Conservation (phyloP, 1,140 invertebrate species). For the Ooceraea biroi region DNA sequence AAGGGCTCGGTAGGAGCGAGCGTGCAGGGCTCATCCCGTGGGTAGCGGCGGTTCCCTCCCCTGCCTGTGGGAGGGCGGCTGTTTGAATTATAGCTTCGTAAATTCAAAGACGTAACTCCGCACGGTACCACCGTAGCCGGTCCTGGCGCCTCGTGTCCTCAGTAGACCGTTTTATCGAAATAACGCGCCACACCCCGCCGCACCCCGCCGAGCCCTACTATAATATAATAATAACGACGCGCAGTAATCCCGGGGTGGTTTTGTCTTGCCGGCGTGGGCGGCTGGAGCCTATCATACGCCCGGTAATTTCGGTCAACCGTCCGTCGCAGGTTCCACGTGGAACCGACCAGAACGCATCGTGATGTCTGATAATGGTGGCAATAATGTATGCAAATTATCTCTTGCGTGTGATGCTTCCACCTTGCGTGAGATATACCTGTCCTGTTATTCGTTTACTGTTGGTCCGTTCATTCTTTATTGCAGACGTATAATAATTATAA, state of each 20-base stretch:
- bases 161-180: slow-evolving; percentile 72
- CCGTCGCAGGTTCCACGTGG: slow-evolving; percentile 25
- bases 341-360: background rate
- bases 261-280: slow-evolving; percentile 25
- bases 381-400: slow-evolving; percentile 20
- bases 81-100: slow-evolving; percentile 79
- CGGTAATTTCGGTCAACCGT: slow-evolving; percentile 59
- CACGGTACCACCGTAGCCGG: slow-evolving; percentile 34
- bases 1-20: slow-evolving; percentile 15
- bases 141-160: slow-evolving; percentile 65
- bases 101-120: slow-evolving; percentile 76
- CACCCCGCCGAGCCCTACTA: slow-evolving; percentile 25
- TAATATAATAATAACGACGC: slow-evolving; percentile 67
- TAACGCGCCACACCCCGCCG: slow-evolving; percentile 55
- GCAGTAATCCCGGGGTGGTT: slow-evolving; percentile 48
- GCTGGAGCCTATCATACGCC: slow-evolving; percentile 27
- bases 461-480: background rate
- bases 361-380: slow-evolving; percentile 3
- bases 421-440: no score
- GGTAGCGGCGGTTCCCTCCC: slow-evolving; percentile 39
- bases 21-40: slow-evolving; percentile 48
- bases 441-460: background rate
- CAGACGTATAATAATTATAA: background rate
- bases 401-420: background rate
- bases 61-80: slow-evolving; percentile 57